Percentiles rank a stretch among this genome's conserved stretches.
Evolutionary conservation across 1,140 invertebrate species (phyloP).

Genomic region (Anastrepha obliqua): DNA sequence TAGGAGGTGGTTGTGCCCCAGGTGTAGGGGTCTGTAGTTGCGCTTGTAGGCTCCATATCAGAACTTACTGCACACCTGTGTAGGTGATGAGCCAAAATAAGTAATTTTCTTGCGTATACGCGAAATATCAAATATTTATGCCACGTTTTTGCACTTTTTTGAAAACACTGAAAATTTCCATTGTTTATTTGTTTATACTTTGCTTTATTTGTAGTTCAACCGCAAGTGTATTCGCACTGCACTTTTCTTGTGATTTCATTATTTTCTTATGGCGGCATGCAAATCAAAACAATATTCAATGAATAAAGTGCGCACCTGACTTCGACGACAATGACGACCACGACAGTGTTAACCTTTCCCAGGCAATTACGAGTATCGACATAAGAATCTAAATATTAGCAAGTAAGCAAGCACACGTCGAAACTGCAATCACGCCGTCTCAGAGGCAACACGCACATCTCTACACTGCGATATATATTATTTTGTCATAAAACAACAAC

Average conservation of each 20-base stretch:
- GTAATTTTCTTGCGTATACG: not conserved
- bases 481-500: not conserved
- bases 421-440: not conserved
- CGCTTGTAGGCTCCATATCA: not conserved
- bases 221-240: constrained; percentile 27
- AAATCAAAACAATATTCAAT: constrained; percentile 32
- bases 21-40: constrained; percentile 55
- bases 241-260: not conserved
- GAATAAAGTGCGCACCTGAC: constrained; percentile 20
- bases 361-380: constrained; percentile 10
- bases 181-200: constrained; percentile 34
- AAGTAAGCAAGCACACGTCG: not conserved
- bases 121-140: not conserved
- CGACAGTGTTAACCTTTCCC: not conserved
- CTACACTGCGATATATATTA: not conserved
- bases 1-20: constrained; percentile 59
- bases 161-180: constrained; percentile 9
- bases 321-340: not conserved
- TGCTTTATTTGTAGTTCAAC: constrained; percentile 26
- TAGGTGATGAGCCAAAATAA: not conserved
- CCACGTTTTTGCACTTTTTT: not conserved
- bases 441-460: not conserved
- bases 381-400: not conserved
- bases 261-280: not conserved
- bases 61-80: too few relatives aligned